Percentiles rank a stretch among this genome's conserved stretches.
phyloP scores from a whole-genome alignment of 2,888 invertebrate genomes.

The Drosophila kambysellisi region DNA sequence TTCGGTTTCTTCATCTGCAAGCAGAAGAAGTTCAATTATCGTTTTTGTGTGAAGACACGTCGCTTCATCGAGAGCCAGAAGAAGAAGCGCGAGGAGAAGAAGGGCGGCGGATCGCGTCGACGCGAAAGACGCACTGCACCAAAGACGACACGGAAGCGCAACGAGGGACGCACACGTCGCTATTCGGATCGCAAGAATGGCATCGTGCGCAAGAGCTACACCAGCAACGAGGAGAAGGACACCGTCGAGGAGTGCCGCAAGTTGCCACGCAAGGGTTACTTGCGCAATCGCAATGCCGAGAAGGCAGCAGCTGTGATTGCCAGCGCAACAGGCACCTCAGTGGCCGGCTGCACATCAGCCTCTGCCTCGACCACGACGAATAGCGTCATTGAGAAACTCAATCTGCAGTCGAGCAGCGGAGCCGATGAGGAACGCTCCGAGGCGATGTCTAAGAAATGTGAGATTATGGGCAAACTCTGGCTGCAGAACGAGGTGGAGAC shows the following conservation, averaged over 20 bases:
- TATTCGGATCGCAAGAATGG: conserved; percentile 84
- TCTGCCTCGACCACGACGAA: conserved; percentile 82
- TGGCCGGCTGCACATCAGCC: conserved; percentile 79
- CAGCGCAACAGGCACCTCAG: conserved; percentile 69
- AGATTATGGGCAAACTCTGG: conserved; percentile 94
- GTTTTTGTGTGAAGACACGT: conserved; percentile 84
- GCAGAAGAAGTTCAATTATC: conserved; percentile 85
- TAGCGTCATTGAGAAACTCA: conserved; percentile 81
- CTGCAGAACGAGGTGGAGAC: conserved; percentile 94
- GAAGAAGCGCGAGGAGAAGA: conserved; percentile 84
- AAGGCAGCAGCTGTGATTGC: conserved; percentile 73
- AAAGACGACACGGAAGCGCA: conserved; percentile 82
- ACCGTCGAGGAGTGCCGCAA: conserved; percentile 84
- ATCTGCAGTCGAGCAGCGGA: conserved; percentile 83
- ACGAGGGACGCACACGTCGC: conserved; percentile 83
- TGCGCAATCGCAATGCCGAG: conserved; percentile 83
- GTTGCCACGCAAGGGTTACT: conserved; percentile 84
- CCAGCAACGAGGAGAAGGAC: conserved; percentile 85
- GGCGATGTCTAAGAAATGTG: conserved; percentile 83
- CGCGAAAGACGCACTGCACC: conserved; percentile 83
- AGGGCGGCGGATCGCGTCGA: conserved; percentile 79
- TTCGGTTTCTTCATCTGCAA: conserved; percentile 88
- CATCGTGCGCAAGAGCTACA: conserved; percentile 84
- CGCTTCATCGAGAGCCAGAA: conserved; percentile 82
- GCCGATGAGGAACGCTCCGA: conserved; percentile 85